Conservation (phyloP, 2,888 invertebrate species). For the Drosophila kambysellisi region DNA sequence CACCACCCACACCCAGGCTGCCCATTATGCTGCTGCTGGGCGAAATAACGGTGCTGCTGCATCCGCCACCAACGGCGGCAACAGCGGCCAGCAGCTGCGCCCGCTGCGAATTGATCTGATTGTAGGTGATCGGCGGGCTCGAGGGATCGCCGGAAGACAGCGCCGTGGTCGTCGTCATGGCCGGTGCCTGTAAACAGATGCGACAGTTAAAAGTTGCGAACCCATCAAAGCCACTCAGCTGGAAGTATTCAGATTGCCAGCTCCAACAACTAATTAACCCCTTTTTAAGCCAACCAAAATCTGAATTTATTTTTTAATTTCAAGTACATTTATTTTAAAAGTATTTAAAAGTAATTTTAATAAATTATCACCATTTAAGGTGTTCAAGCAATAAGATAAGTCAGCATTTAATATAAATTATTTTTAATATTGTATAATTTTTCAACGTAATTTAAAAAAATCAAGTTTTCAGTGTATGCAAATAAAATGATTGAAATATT, state of each 20-base stretch:
- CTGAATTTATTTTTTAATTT: neutral
- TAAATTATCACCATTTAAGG: neutral
- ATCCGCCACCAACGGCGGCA: constrained; percentile 73
- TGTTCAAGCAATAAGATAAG: neutral
- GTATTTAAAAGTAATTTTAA: neutral
- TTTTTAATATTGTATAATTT: neutral
- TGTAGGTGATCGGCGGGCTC: constrained; percentile 82
- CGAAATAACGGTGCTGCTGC: constrained; percentile 70
- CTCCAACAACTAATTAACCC: too few relatives aligned
- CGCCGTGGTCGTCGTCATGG: constrained; percentile 62
- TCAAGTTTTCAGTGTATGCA: neutral
- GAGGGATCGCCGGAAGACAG: constrained; percentile 67
- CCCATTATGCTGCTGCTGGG: constrained; percentile 69
- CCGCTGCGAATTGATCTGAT: constrained; percentile 84
- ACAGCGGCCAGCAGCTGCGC: constrained; percentile 82
- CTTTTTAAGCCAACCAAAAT: neutral
- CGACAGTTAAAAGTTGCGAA: neutral
- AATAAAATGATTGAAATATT: neutral
- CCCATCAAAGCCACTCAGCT: constrained; percentile 17
- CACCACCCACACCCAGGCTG: constrained; percentile 50
- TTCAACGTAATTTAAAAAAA: too few relatives aligned
- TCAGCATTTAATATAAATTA: neutral
- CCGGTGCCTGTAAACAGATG: constrained; percentile 56
- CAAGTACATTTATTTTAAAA: neutral
- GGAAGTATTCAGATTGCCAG: constrained; percentile 12